Evolutionary conservation across 1,140 invertebrate genomes (phyloP), one percentile per base, ranked within the genome.

Genomic region (Euschistus heros): DNA sequence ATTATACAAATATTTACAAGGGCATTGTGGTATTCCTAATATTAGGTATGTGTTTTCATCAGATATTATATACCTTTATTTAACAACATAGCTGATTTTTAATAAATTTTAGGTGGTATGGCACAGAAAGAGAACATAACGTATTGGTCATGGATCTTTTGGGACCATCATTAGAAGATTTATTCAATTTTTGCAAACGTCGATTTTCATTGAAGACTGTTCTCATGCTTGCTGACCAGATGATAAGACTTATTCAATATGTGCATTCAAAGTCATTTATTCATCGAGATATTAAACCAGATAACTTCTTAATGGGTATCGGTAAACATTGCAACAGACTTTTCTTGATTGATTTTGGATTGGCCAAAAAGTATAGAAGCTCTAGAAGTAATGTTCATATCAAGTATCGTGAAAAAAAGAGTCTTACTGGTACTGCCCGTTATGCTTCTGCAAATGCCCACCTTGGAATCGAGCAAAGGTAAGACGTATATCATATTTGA

Each of bases 281-380:
- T 72, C 94, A 98, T 80, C 86, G 95, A 47, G 89, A 92, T 75
- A 94, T 96, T 71, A 94, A 96, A 75, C 94, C 93, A 33, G 96
- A 98, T 75, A 98, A 98, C 78, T 98, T 98, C 80, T 82, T 98
- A 63, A 98, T 98, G 94, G 94, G 94, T 69, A 95, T 94, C 75
- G 92, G 92, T 2, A 84, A 91, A 66, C 92, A 95, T 72, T 95
- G 92, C 79, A 95, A 95, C 77, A 95, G 94, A 50, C 79, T 98
- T 22, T 97, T 95, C 78, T 85, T 98, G 73, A 98, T 98, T 74
- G 95, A 98, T 79, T 98, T 96, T 79, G 95, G 95, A 55, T 79
- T 98, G 72, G 94, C 95, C 66, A 98, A 98, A 79, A 97, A 97
- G 78, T 98, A 86, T 76, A 81, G 93, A 57, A 94, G 97, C 75